Conservation (phyloP, 2,113 vertebrate genomes). For the Muntiacus reevesi region DNA sequence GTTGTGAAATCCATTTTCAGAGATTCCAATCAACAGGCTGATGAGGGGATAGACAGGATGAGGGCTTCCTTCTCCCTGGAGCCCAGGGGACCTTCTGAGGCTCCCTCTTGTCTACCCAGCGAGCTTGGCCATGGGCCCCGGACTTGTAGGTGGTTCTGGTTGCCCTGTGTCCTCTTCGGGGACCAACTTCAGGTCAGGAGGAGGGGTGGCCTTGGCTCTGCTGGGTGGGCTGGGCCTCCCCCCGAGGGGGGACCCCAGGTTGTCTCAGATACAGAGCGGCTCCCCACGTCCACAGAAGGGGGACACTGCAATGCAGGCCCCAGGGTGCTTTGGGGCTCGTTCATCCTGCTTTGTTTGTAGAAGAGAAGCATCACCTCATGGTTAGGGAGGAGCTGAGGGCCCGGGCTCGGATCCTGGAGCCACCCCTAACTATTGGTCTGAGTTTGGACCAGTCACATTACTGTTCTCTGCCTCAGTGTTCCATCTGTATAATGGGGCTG, state of each 20-base stretch:
- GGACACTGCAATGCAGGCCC: not conserved
- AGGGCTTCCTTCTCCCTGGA: not conserved
- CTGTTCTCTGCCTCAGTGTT: not conserved
- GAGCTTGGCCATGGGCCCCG: not conserved
- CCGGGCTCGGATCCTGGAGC: not conserved
- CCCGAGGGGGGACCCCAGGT: not conserved
- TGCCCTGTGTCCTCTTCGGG: not conserved
- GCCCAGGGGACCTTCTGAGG: not conserved
- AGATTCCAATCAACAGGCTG: not conserved
- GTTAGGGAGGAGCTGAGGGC: not conserved
- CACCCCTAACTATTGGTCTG: not conserved
- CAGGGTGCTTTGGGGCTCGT: rapidly evolving
- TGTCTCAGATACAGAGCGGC: not conserved
- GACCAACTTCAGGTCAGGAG: not conserved
- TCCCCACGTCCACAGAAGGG: not conserved
- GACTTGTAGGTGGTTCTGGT: not conserved
- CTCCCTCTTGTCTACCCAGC: not conserved
- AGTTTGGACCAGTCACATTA: rapidly evolving
- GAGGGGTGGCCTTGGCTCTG: not conserved
- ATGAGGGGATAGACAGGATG: rapidly evolving
- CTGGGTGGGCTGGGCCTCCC: not conserved
- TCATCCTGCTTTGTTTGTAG: not conserved
- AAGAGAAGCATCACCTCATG: not conserved
- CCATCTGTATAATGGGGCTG: not conserved
- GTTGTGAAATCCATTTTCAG: slow-evolving; percentile 34